Percentiles rank a stretch among this genome's conserved stretches.
Evolutionary conservation across 2,113 vertebrate species (phyloP).

Genomic region (Oryzias curvinotus): DNA sequence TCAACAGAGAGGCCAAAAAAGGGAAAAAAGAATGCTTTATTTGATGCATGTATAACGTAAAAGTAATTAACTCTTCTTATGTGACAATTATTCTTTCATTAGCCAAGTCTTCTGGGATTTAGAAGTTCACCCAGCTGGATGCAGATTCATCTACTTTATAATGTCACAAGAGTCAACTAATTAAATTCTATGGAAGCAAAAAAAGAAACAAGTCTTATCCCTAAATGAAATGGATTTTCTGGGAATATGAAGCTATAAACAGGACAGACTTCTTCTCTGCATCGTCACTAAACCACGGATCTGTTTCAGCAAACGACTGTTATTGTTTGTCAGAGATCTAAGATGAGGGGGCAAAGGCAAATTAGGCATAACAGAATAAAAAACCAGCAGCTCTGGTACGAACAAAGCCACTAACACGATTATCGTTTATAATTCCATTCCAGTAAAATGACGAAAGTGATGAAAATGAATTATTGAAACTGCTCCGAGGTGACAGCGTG

Average conservation of each 20-base stretch:
- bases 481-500: conserved; percentile 38
- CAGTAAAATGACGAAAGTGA: conserved; percentile 47
- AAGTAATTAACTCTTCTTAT: too few relatives aligned
- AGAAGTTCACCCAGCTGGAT: too few relatives aligned
- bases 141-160: neutral
- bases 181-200: neutral
- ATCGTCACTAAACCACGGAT: conserved; percentile 27
- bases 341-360: conserved; percentile 61
- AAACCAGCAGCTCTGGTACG: conserved; percentile 25
- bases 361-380: conserved; percentile 56
- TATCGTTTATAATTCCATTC: conserved; percentile 67
- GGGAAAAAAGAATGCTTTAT: too few relatives aligned
- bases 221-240: neutral
- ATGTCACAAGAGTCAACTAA: neutral
- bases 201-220: conserved; percentile 16
- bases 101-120: too few relatives aligned
- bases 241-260: conserved; percentile 8
- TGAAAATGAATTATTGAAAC: conserved; percentile 45
- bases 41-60: too few relatives aligned
- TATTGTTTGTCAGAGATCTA: conserved; percentile 53
- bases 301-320: conserved; percentile 43
- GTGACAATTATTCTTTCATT: too few relatives aligned
- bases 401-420: conserved; percentile 53
- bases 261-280: neutral
- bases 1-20: too few relatives aligned